Evolutionary conservation across 35 echinoderm and acorn worm genomes (phyloP).

Genomic region (Hemicentrotus pulcherrimus): DNA sequence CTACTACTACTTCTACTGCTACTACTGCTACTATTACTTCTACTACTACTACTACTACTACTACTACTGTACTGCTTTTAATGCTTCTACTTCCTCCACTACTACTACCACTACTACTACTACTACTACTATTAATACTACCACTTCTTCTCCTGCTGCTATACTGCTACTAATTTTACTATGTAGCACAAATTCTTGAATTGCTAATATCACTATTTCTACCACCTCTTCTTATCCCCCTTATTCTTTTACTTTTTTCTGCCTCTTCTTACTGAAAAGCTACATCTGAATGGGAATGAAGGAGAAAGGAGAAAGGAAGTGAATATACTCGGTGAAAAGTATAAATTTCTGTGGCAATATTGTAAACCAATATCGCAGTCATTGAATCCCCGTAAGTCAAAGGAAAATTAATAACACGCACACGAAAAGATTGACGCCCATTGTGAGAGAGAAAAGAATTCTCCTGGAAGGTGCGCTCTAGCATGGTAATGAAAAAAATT

Average conservation of each 20-base stretch:
- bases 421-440: background rate
- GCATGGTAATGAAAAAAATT: conserved; percentile 5
- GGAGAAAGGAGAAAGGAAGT: background rate
- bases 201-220: background rate
- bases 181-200: background rate
- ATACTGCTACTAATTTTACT: background rate
- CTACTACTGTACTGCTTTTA: too few relatives aligned
- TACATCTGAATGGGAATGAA: background rate
- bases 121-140: background rate
- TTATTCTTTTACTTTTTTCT: background rate
- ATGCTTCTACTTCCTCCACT: too few relatives aligned
- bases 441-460: background rate
- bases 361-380: background rate
- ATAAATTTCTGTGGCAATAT: conserved; percentile 15
- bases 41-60: background rate
- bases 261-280: background rate
- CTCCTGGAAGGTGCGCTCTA: background rate
- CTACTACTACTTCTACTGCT: background rate
- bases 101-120: background rate
- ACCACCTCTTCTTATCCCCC: background rate
- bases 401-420: background rate
- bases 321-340: background rate
- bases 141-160: background rate
- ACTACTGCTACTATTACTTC: background rate
- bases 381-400: background rate